Base-by-base conservation (phyloP, 2,888 invertebrate genomes). In the Coleophora flavipennella region DNA sequence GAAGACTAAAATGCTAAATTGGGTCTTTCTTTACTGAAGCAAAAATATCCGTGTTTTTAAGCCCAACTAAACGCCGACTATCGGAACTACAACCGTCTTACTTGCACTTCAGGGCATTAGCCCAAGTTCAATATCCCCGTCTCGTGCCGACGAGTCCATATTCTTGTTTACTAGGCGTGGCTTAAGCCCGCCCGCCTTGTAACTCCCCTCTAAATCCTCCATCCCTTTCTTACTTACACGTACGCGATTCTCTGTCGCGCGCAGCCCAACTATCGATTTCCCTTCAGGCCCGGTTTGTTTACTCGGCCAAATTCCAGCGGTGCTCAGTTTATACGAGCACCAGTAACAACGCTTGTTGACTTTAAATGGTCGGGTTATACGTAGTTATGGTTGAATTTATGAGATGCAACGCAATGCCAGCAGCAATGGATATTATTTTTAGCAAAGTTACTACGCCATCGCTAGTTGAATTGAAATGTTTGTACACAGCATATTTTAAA, bases 261-360 rank as follows among this genome's bases (percentile, higher is more conserved):
- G 55, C 58, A 34, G 65, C 43, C 58, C 53, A 51, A 51, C 57
- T 76, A 77, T 77, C 74, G 77, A 77, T 77, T 76, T 68, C 66
- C 53, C 49, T 52, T 46, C 59, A 44, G 47, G 48, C 55, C 48
- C 50, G 55, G 64, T 65, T 66, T 79, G 78, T 79, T 79, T 79
- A 78, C 75, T 59, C 69, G 67, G 56, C 57, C 57, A 59, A 70
- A 75, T 77, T 68, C 64, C 67, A 62, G 58, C 50, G 68, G 62
- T 66, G 55, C 54, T 51, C 55, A 39, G 49, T 63, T 68, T 61
- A 55, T 61, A 55, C 43, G 59, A 48, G 56, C 49, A 45, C 44
- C 45, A 38, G 61, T 66, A 62, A 67, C 70, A 76, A 64, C 60
- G 59, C 57, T 51, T 61, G 71, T 63, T 66, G 61, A 67, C 67